A percentile compares a stretch with the other conserved stretches of the same genome.
Conservation (phyloP, 2,888 invertebrate species). For the Acleris sparsana region DNA sequence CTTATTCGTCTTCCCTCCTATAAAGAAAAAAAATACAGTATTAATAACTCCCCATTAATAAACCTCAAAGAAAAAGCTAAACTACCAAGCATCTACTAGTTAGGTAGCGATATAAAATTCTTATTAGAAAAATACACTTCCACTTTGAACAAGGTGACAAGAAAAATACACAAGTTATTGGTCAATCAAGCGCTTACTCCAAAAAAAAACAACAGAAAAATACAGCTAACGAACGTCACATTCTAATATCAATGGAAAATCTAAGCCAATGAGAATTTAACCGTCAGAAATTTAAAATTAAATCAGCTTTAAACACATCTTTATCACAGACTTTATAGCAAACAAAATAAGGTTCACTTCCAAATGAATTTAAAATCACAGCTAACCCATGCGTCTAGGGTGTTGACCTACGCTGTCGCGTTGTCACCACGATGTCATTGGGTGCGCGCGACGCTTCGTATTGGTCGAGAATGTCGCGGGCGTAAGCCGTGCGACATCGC, state of each 20-base stretch:
- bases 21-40: too few species aligned
- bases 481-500: conserved; percentile 69
- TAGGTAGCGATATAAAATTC: too few species aligned
- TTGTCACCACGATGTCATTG: conserved; percentile 81
- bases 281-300: not conserved
- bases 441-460: conserved; percentile 63
- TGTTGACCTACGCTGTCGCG: conserved; percentile 63
- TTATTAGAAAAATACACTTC: too few species aligned
- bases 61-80: too few species aligned
- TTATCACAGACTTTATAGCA: not conserved
- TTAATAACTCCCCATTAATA: too few species aligned
- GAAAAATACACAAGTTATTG: too few species aligned
- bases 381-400: conserved; percentile 64
- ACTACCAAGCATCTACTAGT: too few species aligned
- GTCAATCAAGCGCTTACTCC: not conserved
- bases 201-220: not conserved
- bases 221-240: not conserved
- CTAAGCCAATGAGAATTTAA: conserved; percentile 21
- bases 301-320: not conserved
- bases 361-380: conserved; percentile 28
- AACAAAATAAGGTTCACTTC: not conserved
- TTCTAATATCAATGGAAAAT: conserved; percentile 16
- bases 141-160: too few species aligned
- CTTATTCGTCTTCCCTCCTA: too few species aligned
- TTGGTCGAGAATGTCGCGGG: conserved; percentile 75